Evolutionary conservation across 2,797 vertebrate species (phyloP).

Genomic region (Ceryle rudis): DNA sequence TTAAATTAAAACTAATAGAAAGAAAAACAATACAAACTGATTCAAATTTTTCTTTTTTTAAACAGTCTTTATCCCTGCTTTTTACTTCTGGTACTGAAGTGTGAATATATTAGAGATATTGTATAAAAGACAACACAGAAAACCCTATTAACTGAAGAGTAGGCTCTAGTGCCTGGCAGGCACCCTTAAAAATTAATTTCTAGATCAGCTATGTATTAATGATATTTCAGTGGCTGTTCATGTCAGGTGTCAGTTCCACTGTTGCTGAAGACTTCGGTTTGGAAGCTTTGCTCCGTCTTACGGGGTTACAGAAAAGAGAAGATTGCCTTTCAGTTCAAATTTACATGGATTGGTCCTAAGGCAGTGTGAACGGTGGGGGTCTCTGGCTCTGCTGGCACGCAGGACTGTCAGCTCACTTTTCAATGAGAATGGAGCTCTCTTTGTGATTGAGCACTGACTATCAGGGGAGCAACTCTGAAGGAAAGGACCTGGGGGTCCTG

Average conservation of each 20-base stretch:
- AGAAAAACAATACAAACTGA: not conserved
- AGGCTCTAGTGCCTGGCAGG: not conserved
- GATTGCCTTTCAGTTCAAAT: not conserved
- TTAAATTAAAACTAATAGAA: not conserved
- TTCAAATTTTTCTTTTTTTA: not conserved
- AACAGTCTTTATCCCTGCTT: not conserved
- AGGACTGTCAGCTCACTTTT: rapidly evolving
- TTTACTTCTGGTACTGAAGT: not conserved
- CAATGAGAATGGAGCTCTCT: not conserved
- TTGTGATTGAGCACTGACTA: not conserved
- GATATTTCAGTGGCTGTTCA: not conserved
- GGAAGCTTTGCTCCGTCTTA: not conserved
- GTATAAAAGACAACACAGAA: not conserved
- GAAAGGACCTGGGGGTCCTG: not conserved
- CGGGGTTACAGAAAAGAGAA: not conserved
- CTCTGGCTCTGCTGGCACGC: not conserved
- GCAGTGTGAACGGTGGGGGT: not conserved
- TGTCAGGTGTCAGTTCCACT: not conserved
- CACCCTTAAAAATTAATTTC: not conserved
- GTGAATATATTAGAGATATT: not conserved
- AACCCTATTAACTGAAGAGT: not conserved
- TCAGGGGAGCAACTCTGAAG: not conserved
- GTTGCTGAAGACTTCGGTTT: not conserved
- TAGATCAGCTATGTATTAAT: not conserved
- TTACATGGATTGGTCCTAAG: not conserved